Evolutionary conservation across 2,888 invertebrate genomes (phyloP).

Genomic region (Blera fallax): DNA sequence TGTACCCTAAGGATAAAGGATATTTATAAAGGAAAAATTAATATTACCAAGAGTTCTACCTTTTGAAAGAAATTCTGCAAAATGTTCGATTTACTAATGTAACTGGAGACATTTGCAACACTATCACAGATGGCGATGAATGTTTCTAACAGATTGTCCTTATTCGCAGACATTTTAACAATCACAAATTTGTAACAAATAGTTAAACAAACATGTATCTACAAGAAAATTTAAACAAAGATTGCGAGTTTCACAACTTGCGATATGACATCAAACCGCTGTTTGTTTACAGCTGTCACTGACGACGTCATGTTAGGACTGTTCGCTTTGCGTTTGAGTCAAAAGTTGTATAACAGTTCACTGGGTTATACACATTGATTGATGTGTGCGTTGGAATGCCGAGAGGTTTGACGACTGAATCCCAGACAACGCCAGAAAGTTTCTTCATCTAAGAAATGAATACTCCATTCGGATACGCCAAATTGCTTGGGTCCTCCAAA

Average conservation of each 20-base stretch:
- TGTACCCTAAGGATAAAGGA: conserved; percentile 79
- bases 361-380: no score
- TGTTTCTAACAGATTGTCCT: conserved; percentile 89
- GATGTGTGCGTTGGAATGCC: no score
- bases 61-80: conserved; percentile 87
- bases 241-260: conserved; percentile 42
- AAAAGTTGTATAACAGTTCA: background rate
- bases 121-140: conserved; percentile 90
- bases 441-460: no score
- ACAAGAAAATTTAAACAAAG: background rate
- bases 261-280: no score
- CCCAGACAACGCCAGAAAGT: no score
- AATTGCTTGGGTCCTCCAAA: no score
- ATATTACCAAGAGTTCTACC: conserved; percentile 76
- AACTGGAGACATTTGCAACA: conserved; percentile 89
- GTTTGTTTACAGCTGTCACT: conserved; percentile 4
- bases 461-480: no score
- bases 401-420: no score
- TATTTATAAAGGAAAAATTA: background rate
- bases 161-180: conserved; percentile 75
- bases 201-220: background rate
- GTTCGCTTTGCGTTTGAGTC: background rate
- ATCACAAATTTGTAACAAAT: conserved; percentile 1
- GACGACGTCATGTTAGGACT: background rate
- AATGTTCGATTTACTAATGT: conserved; percentile 90